phyloP scores from a whole-genome alignment of 2,797 vertebrate species.

The Ataeniobius toweri region DNA sequence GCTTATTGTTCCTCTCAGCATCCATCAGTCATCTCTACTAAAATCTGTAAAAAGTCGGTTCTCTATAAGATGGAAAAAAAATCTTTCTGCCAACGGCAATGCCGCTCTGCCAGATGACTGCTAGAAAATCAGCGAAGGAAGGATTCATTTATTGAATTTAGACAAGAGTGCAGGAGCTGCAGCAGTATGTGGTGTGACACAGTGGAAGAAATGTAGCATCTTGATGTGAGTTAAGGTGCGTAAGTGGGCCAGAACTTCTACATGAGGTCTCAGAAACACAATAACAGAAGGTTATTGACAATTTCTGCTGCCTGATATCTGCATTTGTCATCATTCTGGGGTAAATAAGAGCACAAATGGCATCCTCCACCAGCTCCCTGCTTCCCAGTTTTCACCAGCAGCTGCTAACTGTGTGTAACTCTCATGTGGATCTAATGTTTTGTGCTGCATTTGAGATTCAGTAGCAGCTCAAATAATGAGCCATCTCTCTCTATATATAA shows the following conservation, averaged over 20 bases:
- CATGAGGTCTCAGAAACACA: background rate
- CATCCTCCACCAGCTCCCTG: background rate
- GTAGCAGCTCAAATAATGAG: conserved; percentile 1
- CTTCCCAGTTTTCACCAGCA: background rate
- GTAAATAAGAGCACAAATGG: background rate
- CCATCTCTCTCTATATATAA: background rate
- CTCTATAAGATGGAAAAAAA: conserved; percentile 26
- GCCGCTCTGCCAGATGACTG: conserved; percentile 28
- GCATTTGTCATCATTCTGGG: background rate
- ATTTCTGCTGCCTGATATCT: background rate
- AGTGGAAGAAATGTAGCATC: conserved; percentile 20
- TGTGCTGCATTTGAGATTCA: background rate
- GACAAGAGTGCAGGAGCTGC: conserved; percentile 2
- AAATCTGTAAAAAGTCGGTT: conserved; percentile 46
- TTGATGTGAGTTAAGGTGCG: conserved; percentile 6
- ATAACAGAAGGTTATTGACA: background rate
- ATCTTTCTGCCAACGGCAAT: conserved; percentile 19
- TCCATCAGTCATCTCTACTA: conserved; percentile 17
- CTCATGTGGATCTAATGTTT: background rate
- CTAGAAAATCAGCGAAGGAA: conserved; percentile 21
- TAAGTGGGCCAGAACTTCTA: background rate
- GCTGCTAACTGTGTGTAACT: background rate
- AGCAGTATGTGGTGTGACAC: conserved; percentile 16
- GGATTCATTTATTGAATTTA: conserved; percentile 40
- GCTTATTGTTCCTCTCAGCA: conserved; percentile 32